Evolutionary conservation across 2,888 invertebrate species (phyloP).

Genomic region (Drosophila paracracens): DNA sequence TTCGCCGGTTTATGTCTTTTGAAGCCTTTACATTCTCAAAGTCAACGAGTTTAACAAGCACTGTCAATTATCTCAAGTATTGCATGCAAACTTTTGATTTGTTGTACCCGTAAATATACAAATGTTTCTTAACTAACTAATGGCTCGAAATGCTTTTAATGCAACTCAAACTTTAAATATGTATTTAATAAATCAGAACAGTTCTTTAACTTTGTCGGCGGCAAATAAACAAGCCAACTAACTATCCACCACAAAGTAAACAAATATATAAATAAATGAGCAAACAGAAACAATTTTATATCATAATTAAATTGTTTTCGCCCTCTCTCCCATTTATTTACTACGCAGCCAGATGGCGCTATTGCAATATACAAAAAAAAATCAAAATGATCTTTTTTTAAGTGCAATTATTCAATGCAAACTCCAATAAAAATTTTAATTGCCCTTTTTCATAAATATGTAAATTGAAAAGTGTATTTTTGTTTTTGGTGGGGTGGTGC

Average conservation of each 20-base stretch:
- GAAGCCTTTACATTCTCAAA: not conserved
- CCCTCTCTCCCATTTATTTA: slow-evolving; percentile 13
- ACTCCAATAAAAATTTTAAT: slow-evolving; percentile 71
- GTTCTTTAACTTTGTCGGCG: slow-evolving; percentile 21
- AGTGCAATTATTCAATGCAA: slow-evolving; percentile 71
- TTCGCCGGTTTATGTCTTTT: not conserved
- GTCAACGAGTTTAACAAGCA: not conserved
- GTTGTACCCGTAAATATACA: not conserved
- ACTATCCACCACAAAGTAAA: slow-evolving; percentile 24
- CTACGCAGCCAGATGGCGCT: slow-evolving; percentile 32
- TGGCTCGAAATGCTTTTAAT: not conserved
- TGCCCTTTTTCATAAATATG: slow-evolving; percentile 66
- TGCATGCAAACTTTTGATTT: not conserved
- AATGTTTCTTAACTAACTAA: not conserved
- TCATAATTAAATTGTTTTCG: slow-evolving; percentile 50
- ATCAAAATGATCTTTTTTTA: slow-evolving; percentile 37
- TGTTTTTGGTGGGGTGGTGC: slow-evolving; percentile 10
- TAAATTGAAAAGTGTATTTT: slow-evolving; percentile 50
- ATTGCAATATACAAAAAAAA: slow-evolving; percentile 37
- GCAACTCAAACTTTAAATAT: slow-evolving; percentile 4
- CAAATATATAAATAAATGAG: slow-evolving; percentile 51
- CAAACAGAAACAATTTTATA: slow-evolving; percentile 47
- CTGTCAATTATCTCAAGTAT: not conserved
- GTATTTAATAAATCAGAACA: slow-evolving; percentile 1
- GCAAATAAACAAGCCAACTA: slow-evolving; percentile 31